Percentiles rank a stretch among this genome's conserved stretches.
Evolutionary conservation across 1,140 invertebrate species (phyloP).

Genomic region (Heliconius nattereri): DNA sequence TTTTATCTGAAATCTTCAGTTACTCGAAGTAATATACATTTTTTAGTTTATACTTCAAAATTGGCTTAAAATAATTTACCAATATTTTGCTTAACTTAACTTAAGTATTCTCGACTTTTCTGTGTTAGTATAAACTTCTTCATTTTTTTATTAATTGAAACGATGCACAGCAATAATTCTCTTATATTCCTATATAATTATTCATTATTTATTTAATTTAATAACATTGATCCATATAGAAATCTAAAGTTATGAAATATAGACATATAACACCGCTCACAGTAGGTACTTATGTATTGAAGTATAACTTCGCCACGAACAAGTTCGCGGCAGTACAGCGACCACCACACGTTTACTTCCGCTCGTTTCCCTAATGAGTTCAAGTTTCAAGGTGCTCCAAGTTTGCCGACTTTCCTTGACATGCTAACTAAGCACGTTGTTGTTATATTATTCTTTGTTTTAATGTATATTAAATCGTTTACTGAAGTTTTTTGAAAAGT

Average conservation of each 20-base stretch:
- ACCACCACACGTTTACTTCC: constrained; percentile 38
- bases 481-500: neutral
- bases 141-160: no score
- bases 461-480: neutral
- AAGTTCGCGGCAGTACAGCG: constrained; percentile 38
- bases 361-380: constrained; percentile 45
- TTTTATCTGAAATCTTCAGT: constrained; percentile 8
- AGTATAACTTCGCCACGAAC: constrained; percentile 21
- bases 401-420: constrained; percentile 40
- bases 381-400: constrained; percentile 37
- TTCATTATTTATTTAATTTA: no score
- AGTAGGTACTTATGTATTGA: neutral
- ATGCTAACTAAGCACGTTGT: constrained; percentile 35
- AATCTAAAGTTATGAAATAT: neutral
- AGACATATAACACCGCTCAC: neutral
- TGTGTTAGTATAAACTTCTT: no score
- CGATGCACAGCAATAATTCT: no score
- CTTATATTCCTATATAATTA: no score
- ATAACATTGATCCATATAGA: neutral
- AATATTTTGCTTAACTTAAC: no score
- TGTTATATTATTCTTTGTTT: constrained; percentile 13
- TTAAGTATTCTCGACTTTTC: no score
- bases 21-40: neutral
- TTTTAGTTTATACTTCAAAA: neutral
- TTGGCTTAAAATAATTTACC: no score